Conservation (phyloP, 2,797 vertebrate genomes). For the Moxostoma hubbsi region DNA sequence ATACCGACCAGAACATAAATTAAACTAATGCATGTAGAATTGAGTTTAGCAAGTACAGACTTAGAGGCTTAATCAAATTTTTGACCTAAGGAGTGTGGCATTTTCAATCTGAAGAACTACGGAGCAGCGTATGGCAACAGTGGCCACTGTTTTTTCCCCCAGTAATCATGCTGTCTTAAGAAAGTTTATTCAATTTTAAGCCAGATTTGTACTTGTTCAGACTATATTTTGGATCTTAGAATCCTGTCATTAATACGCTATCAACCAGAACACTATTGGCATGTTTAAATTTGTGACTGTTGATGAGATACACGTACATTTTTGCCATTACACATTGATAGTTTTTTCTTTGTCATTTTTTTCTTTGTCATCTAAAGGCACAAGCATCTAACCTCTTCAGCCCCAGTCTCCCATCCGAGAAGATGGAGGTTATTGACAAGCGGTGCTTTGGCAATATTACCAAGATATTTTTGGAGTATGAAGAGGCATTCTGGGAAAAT, state of each 20-base stretch:
- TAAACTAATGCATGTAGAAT: neutral
- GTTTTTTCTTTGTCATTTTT: neutral
- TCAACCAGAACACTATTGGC: no score
- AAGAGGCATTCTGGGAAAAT: constrained; percentile 61
- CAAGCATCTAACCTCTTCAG: constrained; percentile 53
- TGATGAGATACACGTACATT: no score
- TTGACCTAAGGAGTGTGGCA: neutral
- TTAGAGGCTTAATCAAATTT: neutral
- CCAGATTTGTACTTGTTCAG: no score
- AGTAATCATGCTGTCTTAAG: no score
- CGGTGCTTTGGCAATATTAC: constrained; percentile 62
- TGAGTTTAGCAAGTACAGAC: neutral
- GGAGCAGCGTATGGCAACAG: no score
- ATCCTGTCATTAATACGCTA: no score
- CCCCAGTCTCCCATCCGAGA: constrained; percentile 56
- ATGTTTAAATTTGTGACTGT: no score
- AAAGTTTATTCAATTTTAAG: no score
- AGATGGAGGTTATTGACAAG: constrained; percentile 56
- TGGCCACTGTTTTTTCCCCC: no score
- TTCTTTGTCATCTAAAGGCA: constrained; percentile 50
- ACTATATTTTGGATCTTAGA: no score
- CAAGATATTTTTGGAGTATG: constrained; percentile 65
- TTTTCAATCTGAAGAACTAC: no score
- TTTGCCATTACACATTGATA: neutral
- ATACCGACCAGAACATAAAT: no score